Evolutionary conservation across 1,140 invertebrate species (phyloP).

Genomic region (Diprion similis): DNA sequence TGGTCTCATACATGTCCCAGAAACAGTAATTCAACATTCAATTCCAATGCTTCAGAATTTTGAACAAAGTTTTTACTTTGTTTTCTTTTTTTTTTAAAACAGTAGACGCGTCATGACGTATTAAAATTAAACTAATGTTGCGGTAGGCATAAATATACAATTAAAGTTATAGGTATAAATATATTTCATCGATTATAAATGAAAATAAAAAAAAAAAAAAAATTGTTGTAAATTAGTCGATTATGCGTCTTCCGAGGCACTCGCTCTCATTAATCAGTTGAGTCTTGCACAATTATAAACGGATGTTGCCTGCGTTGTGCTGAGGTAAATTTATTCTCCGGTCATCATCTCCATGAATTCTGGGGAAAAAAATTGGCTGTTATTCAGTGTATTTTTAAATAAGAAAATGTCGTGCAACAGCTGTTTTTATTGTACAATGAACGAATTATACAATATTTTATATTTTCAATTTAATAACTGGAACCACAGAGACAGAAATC

Average conservation of each 20-base stretch:
- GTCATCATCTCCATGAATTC: constrained; percentile 98
- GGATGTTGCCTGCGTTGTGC: constrained; percentile 28
- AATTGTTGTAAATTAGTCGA: constrained; percentile 22
- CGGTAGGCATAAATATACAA: neutral
- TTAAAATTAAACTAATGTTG: neutral
- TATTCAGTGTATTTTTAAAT: constrained; percentile 22
- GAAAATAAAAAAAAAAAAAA: neutral
- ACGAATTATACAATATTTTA: neutral
- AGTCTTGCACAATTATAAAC: constrained; percentile 11
- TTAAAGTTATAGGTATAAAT: neutral
- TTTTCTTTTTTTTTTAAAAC: neutral
- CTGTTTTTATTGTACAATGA: constrained; percentile 18
- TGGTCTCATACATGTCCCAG: constrained; percentile 9
- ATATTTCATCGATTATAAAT: neutral
- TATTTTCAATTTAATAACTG: constrained; percentile 20
- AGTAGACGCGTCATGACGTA: constrained; percentile 30
- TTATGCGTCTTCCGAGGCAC: constrained; percentile 5
- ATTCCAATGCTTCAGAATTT: constrained; percentile 18
- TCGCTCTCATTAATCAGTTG: constrained; percentile 12
- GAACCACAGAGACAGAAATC: constrained; percentile 10
- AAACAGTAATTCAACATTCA: constrained; percentile 15
- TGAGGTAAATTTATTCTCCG: constrained; percentile 73
- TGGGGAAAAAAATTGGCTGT: constrained; percentile 64
- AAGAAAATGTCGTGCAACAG: constrained; percentile 27
- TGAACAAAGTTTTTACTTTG: neutral